Evolutionary conservation across 2,888 invertebrate genomes (phyloP), one percentile per base, ranked within the genome.

Genomic region (Tolmerus cingulatus): DNA sequence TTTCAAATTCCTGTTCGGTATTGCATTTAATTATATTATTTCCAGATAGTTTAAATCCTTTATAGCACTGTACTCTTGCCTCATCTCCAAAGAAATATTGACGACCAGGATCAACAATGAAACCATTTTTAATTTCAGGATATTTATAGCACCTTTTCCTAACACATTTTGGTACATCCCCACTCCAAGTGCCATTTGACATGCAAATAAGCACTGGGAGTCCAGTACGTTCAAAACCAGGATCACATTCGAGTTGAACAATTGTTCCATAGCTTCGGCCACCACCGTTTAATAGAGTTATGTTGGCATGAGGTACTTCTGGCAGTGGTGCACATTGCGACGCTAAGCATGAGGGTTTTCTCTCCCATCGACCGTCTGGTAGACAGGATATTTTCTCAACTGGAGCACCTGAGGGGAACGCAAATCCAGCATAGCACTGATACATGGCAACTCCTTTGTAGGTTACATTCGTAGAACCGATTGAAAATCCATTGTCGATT

Each of bases 401-500:
- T 0, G 97, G 97, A 90, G 96, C 94, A 85, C 96, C 96, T 84
- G 97, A 97, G 5, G 97, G 96, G 91, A 99, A 98, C 84, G 97
- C 97, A 91, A 98, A 98, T 74, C 98, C 98, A 86, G 98, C 98
- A 92, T 99, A 98, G 91, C 98, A 99, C 91, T 98, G 98, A 92
- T 98, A 99, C 92, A 97, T 98, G 87, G 98, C 98, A 89, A 97
- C 94, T 51, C 98, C 98, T 88, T 96, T 95, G 91, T 97, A 99
- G 0, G 98, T 98, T 8, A 99, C 98, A 92, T 98, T 98, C 4
- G 98, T 96, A 0, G 98, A 98, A 79, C 97, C 97, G 91, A 98
- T 98, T 2, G 98, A 98, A 93, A 98, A 98, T 79, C 98, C 98
- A 92, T 98, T 99, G 91, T 98, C 97, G 89, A 99, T 99, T 94